These are phyloP conservation scores for Parauchenoglanis ngamensis DNA, from an alignment of 2,797 vertebrate genomes.

Conservation along the genomic window DNA sequence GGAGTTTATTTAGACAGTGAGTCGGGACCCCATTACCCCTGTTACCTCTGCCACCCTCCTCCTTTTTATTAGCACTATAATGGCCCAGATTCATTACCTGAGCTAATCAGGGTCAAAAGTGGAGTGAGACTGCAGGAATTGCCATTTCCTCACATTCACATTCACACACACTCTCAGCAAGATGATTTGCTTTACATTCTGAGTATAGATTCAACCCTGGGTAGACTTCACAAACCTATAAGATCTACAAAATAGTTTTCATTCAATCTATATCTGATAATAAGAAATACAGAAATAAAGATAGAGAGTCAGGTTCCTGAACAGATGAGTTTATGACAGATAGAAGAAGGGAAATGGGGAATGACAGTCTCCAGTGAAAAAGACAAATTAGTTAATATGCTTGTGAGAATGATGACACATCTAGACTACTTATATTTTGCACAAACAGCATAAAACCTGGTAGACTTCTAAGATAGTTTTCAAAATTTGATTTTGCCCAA, in stretches of 20 bases:
- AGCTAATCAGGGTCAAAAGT: conserved; percentile 91
- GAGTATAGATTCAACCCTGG: conserved; percentile 85
- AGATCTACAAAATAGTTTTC: conserved; percentile 67
- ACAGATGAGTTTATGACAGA: not conserved
- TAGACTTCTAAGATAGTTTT: not conserved
- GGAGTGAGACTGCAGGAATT: conserved; percentile 86
- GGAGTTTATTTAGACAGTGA: conserved; percentile 66
- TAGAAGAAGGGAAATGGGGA: not conserved
- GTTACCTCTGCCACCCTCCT: conserved; percentile 56
- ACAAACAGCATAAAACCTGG: not conserved
- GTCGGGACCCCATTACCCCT: conserved; percentile 64
- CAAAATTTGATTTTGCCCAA: not conserved
- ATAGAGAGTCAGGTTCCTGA: not conserved
- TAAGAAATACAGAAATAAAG: not conserved
- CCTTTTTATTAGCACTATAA: conserved; percentile 77
- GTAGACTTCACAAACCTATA: conserved; percentile 82
- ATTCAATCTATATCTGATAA: not conserved
- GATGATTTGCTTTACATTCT: conserved; percentile 86
- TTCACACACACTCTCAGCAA: conserved; percentile 52
- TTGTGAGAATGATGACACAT: not conserved
- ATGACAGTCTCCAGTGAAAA: not conserved
- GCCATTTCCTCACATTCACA: conserved; percentile 66
- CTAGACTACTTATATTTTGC: not conserved
- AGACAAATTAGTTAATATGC: not conserved
- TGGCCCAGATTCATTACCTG: conserved; percentile 86